A percentile compares a stretch with the other conserved stretches of the same genome.
Conservation (phyloP, 1,140 invertebrate genomes). For the Rhyacophila brunnea region DNA sequence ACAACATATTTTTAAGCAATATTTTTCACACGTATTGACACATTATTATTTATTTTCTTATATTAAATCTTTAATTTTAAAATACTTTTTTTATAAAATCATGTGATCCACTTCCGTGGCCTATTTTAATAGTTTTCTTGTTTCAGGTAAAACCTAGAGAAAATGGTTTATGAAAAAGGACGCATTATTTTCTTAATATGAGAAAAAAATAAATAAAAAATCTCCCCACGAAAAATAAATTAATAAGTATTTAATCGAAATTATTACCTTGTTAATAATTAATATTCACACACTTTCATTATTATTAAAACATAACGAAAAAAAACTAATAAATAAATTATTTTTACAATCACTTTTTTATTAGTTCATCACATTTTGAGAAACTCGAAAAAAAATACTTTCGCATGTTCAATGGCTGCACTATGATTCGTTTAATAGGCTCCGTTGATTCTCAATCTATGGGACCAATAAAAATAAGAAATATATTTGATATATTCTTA, state of each 20-base stretch:
- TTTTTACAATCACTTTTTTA: background rate
- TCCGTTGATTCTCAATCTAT: slow-evolving; percentile 35
- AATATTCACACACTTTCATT: no score
- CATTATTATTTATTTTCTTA: background rate
- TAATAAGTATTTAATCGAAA: background rate
- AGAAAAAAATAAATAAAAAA: slow-evolving; percentile 8
- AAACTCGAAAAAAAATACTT: no score
- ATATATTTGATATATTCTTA: slow-evolving; percentile 5
- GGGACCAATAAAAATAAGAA: slow-evolving; percentile 30
- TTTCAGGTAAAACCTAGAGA: slow-evolving; percentile 32
- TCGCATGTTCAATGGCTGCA: background rate
- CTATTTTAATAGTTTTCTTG: slow-evolving; percentile 30
- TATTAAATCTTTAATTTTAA: background rate
- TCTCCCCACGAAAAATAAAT: background rate
- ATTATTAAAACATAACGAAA: no score
- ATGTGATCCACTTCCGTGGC: background rate
- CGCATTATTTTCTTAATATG: background rate
- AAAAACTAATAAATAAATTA: background rate
- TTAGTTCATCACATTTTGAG: slow-evolving; percentile 3
- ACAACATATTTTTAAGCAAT: background rate
- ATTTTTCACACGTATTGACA: background rate
- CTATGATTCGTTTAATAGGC: slow-evolving; percentile 23
- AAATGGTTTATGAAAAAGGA: background rate
- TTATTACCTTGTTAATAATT: no score
- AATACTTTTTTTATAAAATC: background rate